These are phyloP conservation scores for Sebastes fasciatus DNA, from an alignment of 2,113 vertebrate genomes.

Conservation along the genomic window DNA sequence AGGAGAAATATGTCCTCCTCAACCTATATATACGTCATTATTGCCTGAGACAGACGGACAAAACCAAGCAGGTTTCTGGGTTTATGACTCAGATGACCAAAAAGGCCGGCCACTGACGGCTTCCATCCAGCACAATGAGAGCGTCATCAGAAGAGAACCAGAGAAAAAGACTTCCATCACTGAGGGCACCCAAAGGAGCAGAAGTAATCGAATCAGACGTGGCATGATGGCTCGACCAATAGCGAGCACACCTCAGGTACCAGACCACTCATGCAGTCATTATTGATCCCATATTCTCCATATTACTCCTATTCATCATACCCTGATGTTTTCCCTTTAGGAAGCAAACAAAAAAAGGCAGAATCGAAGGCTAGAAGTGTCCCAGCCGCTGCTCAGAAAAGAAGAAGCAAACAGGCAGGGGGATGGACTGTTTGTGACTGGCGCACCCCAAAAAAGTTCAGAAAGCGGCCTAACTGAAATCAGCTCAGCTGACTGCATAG, in stretches of 20 bases:
- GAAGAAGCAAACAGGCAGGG: conserved; percentile 38
- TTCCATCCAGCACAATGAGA: conserved; percentile 41
- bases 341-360: conserved; percentile 83
- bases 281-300: background rate
- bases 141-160: conserved; percentile 54
- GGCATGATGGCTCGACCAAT: conserved; percentile 89
- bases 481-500: background rate
- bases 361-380: conserved; percentile 59
- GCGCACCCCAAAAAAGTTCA: conserved; percentile 23
- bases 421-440: conserved; percentile 15
- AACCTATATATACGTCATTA: conserved; percentile 45
- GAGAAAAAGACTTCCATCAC: conserved; percentile 70
- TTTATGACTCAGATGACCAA: conserved; percentile 60
- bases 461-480: conserved; percentile 18
- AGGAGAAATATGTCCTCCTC: conserved; percentile 41
- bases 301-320: background rate
- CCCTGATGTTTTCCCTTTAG: conserved; percentile 71
- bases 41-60: conserved; percentile 62
- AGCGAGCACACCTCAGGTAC: conserved; percentile 84
- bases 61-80: conserved; percentile 13
- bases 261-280: background rate
- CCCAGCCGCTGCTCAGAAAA: conserved; percentile 53
- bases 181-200: conserved; percentile 79
- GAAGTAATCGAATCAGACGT: conserved; percentile 82
- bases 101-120: conserved; percentile 36